Conservation (phyloP, 2,888 invertebrate genomes). For the Sisyra nigra region DNA sequence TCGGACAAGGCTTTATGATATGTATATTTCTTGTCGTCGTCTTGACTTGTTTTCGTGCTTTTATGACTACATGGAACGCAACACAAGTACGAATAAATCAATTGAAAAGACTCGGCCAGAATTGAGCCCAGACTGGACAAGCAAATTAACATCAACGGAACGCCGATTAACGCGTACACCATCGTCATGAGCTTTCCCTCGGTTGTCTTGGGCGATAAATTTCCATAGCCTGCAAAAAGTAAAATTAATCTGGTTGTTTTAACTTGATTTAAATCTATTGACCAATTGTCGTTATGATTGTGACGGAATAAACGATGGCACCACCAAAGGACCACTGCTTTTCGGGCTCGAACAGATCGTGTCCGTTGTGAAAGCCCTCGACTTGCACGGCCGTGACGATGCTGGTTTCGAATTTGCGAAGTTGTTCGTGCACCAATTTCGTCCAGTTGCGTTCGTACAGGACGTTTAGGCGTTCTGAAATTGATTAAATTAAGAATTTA, state of each 20-base stretch:
- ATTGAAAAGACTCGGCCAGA: slow-evolving; percentile 58
- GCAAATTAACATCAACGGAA: slow-evolving; percentile 74
- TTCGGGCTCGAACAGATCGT: slow-evolving; percentile 18
- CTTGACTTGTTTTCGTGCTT: slow-evolving; percentile 10
- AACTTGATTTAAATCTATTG: slow-evolving; percentile 21
- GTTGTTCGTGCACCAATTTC: slow-evolving; percentile 54
- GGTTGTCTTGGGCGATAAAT: slow-evolving; percentile 67
- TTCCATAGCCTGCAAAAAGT: slow-evolving; percentile 58
- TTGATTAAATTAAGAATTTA: neutral
- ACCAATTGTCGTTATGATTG: slow-evolving; percentile 82
- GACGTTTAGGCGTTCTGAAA: slow-evolving; percentile 61
- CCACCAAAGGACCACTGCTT: slow-evolving; percentile 68
- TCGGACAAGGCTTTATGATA: slow-evolving; percentile 40
- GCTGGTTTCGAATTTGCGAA: slow-evolving; percentile 62
- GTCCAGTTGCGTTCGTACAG: slow-evolving; percentile 77
- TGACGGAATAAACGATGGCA: slow-evolving; percentile 69
- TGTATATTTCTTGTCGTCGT: slow-evolving; percentile 21
- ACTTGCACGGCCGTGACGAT: slow-evolving; percentile 57
- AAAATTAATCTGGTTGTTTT: slow-evolving; percentile 1
- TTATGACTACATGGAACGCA: slow-evolving; percentile 19
- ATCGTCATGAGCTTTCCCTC: slow-evolving; percentile 73
- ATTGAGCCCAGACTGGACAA: slow-evolving; percentile 70
- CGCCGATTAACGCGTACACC: slow-evolving; percentile 73
- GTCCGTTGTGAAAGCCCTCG: slow-evolving; percentile 22
- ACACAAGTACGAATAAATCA: slow-evolving; percentile 40